Evolutionary conservation across 2,888 invertebrate genomes (phyloP).

Genomic region (Seira sanloemensis): DNA sequence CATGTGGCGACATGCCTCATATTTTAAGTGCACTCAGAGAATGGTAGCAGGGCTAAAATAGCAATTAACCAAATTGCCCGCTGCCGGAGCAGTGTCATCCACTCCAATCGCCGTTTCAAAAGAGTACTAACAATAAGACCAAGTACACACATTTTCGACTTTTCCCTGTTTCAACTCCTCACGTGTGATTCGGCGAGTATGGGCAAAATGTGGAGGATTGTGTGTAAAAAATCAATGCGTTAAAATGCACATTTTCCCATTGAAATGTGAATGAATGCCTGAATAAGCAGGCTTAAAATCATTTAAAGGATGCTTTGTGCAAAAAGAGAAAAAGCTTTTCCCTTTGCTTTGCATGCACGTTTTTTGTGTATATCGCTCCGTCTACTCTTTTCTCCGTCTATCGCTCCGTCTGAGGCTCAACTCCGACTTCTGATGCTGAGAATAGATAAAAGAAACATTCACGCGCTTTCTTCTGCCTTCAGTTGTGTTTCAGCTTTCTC

Average conservation of each 20-base stretch:
- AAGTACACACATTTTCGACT: too few species aligned
- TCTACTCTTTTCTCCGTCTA: not conserved
- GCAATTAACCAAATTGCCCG: conserved; percentile 63
- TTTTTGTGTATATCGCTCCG: not conserved
- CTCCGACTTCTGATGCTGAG: not conserved
- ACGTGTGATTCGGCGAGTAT: too few species aligned
- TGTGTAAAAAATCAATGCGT: not conserved
- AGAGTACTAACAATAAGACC: too few species aligned
- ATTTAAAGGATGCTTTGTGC: not conserved
- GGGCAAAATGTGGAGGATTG: too few species aligned
- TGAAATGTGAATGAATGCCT: not conserved
- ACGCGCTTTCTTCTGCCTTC: conserved; percentile 11
- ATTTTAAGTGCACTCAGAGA: not conserved
- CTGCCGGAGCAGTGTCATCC: conserved; percentile 33
- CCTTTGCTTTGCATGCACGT: too few species aligned
- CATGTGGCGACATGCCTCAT: too few species aligned
- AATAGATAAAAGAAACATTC: conserved; percentile 34
- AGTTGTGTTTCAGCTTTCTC: not conserved
- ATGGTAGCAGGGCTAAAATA: conserved; percentile 53
- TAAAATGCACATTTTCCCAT: not conserved
- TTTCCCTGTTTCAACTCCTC: too few species aligned
- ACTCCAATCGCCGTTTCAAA: too few species aligned
- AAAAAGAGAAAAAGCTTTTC: not conserved
- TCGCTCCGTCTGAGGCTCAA: not conserved
- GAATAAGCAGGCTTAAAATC: too few species aligned